Base-by-base conservation (phyloP, 1,140 invertebrate species). In the Aphelenchoides fujianensis region DNA sequence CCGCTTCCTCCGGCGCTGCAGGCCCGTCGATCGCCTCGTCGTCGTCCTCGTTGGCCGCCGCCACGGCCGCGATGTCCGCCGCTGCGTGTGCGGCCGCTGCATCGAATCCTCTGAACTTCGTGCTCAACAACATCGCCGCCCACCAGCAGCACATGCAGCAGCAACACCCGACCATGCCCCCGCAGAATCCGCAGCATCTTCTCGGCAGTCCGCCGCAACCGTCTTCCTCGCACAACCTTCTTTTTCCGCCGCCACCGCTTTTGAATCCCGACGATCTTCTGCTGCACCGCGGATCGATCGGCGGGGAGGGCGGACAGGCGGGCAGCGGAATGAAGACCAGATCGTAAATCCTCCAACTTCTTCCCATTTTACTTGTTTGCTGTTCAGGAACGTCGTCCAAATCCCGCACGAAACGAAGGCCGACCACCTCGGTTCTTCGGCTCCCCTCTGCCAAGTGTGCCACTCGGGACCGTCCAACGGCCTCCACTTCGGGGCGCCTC, bases 401-500 rank as follows among this genome's bases (percentile, higher is more conserved):
- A 59, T 59, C 23, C 55, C 55, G 19, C 28, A 30, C 34, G 55
- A 59, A 19, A 5, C 55, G 5, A 5, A 23, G 34, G 23, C 7
- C 19, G 55, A 59, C 28, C 5, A 30, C 5, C 34, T 59, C 12
- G 55, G 55, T 30, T 7, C 5, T 7, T 48, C 41, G 41, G 55
- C 55, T 7, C 55, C 55, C 28, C 55, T 59, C 34, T 59, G 55
- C 34, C 55, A 59, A 59, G 23, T 59, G 23, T 66, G 63, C 32
- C 63, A 36, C 12, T 66, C 63, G n/a, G 63, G 63, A 3, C 63
- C 63, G 19, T 66, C 63, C 34, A 66, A 66, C 36, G 63, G 63
- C 2, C 32, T 66, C 12, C 63, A 66, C 31, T 66, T 66, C 32
- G 63, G 63, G 12, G 63, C 63, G 16, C 63, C 63, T 12, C 16